Percentiles rank a stretch among this genome's conserved stretches.
Conservation (phyloP, 2,797 vertebrate species). For the Molossus molossus region DNA sequence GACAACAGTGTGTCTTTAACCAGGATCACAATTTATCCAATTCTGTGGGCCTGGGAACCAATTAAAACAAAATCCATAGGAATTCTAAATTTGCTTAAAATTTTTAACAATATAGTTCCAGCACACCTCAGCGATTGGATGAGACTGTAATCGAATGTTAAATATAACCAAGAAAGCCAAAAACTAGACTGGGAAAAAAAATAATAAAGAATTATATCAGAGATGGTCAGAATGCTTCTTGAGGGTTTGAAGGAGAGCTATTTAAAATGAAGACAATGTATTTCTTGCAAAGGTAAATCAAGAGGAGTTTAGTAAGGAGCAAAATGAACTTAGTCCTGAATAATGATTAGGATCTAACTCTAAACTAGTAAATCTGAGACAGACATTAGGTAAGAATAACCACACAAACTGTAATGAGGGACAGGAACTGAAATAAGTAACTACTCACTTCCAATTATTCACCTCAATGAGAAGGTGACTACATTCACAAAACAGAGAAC, state of each 20-base stretch:
- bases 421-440: neutral
- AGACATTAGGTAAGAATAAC: neutral
- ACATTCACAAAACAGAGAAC: neutral
- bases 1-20: neutral
- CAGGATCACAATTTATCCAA: neutral
- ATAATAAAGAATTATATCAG: neutral
- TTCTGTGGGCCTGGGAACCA: neutral
- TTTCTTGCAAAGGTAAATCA: slow-evolving; percentile 9
- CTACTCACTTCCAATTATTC: neutral
- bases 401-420: neutral
- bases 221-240: neutral
- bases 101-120: neutral
- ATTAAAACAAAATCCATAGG: neutral
- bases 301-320: neutral
- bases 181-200: neutral
- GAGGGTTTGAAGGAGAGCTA: neutral
- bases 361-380: neutral
- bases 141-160: neutral
- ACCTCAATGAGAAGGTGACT: neutral
- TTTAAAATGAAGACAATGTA: slow-evolving; percentile 6
- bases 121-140: neutral
- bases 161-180: slow-evolving; percentile 44
- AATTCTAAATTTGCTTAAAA: neutral
- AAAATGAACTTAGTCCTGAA: neutral
- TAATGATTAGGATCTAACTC: slow-evolving; percentile 6